Conservation (phyloP, 2,888 invertebrate genomes). For the Meiosimyza platycephala region DNA sequence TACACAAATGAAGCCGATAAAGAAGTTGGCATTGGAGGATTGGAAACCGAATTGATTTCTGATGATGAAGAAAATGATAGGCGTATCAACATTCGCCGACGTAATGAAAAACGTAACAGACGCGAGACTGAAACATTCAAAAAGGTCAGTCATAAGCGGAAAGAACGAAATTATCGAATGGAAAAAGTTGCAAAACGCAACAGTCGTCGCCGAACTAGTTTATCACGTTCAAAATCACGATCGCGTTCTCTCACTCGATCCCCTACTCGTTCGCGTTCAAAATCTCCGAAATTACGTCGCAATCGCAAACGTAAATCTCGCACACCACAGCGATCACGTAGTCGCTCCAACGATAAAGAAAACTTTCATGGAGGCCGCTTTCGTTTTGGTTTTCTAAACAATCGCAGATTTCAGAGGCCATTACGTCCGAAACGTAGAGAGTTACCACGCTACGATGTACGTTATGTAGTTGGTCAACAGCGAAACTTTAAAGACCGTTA, state of each 20-base stretch:
- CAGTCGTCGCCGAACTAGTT: constrained; percentile 29
- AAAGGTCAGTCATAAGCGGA: constrained; percentile 81
- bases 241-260: constrained; percentile 48
- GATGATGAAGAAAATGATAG: constrained; percentile 73
- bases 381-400: constrained; percentile 46
- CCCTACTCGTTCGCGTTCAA: constrained; percentile 34
- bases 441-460: constrained; percentile 84
- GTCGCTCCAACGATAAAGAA: constrained; percentile 63
- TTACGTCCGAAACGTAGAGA: constrained; percentile 76
- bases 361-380: constrained; percentile 43
- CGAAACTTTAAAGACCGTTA: constrained; percentile 77
- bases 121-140: constrained; percentile 74
- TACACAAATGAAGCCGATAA: constrained; percentile 5
- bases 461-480: constrained; percentile 77
- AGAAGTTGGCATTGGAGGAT: constrained; percentile 68
- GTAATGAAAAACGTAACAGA: constrained; percentile 48
- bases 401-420: constrained; percentile 37
- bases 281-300: constrained; percentile 35
- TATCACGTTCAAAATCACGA: constrained; percentile 40
- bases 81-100: constrained; percentile 38
- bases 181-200: constrained; percentile 69
- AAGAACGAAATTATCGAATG: constrained; percentile 82
- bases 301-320: constrained; percentile 38
- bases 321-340: constrained; percentile 40
- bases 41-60: constrained; percentile 81